A percentile compares a stretch with the other conserved stretches of the same genome.
Conservation (phyloP, 1,140 invertebrate species). For the Temnothorax longispinosus region DNA sequence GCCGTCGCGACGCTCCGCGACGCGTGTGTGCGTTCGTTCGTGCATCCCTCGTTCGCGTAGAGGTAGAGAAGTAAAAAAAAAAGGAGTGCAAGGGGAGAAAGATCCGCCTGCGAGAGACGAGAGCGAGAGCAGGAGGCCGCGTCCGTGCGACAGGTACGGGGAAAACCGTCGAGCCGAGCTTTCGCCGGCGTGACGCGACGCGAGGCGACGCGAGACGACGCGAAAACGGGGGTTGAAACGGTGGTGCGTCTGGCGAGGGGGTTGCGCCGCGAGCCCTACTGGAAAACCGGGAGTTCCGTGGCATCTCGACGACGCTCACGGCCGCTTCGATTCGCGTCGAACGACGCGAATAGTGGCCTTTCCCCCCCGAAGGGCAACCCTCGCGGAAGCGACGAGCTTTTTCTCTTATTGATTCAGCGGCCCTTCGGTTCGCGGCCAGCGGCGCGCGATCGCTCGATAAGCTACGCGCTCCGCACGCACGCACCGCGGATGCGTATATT, state of each 20-base stretch:
- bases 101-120: not conserved
- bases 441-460: conserved; percentile 52
- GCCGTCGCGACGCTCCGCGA: conserved; percentile 65
- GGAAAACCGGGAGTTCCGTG: conserved; percentile 20
- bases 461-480: not conserved
- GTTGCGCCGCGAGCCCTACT: not conserved
- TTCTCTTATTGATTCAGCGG: conserved; percentile 53
- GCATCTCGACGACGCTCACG: not conserved
- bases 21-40: conserved; percentile 62
- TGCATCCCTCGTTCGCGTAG: not conserved
- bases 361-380: conserved; percentile 21
- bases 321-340: not conserved
- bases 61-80: not conserved
- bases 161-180: not conserved
- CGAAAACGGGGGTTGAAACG: not conserved
- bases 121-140: conserved; percentile 7
- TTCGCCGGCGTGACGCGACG: conserved; percentile 13
- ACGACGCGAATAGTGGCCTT: not conserved
- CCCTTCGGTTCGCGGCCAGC: conserved; percentile 44
- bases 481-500: conserved; percentile 3
- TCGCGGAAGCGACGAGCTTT: conserved; percentile 40
- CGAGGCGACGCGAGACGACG: not conserved
- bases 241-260: not conserved
- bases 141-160: conserved; percentile 39
- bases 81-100: not conserved